Evolutionary conservation across 2,797 vertebrate species (phyloP).

Genomic region (Chromis chromis): DNA sequence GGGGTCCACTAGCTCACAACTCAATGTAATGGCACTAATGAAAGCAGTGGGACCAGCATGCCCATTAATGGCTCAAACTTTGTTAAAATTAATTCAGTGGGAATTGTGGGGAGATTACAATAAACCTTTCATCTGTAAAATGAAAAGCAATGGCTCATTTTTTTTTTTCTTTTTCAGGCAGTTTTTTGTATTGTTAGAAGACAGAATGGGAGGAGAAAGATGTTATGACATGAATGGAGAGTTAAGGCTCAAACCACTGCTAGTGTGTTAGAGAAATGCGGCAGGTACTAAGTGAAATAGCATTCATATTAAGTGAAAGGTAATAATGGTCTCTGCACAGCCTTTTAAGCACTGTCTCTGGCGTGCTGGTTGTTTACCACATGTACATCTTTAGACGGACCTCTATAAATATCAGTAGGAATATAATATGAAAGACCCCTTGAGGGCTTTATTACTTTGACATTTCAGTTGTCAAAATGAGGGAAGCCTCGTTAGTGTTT

Average conservation of each 20-base stretch:
- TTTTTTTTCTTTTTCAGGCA: background rate
- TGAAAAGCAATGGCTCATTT: background rate
- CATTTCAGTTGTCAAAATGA: conserved; percentile 36
- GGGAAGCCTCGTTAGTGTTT: conserved; percentile 17
- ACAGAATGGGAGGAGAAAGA: conserved; percentile 3
- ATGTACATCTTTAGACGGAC: conserved; percentile 6
- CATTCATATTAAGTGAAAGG: conserved; percentile 20
- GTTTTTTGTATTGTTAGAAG: background rate
- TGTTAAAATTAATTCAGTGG: conserved; percentile 11
- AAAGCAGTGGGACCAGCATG: conserved; percentile 17
- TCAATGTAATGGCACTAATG: conserved; percentile 21
- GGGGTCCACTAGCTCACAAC: conserved; percentile 3
- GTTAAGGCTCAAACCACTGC: background rate
- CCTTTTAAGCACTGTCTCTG: conserved; percentile 12
- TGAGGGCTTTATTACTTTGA: conserved; percentile 18
- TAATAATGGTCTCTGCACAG: conserved; percentile 21
- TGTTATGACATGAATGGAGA: conserved; percentile 8
- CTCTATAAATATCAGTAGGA: conserved; percentile 13
- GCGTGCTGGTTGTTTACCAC: conserved; percentile 7
- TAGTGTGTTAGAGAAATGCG: background rate
- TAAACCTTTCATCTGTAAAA: conserved; percentile 8
- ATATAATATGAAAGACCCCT: conserved; percentile 10
- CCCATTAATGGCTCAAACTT: conserved; percentile 18
- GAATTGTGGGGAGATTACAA: background rate
- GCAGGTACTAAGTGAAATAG: conserved; percentile 23